Evolutionary conservation across 2,888 invertebrate genomes (phyloP).

Genomic region (Acleris holmiana): DNA sequence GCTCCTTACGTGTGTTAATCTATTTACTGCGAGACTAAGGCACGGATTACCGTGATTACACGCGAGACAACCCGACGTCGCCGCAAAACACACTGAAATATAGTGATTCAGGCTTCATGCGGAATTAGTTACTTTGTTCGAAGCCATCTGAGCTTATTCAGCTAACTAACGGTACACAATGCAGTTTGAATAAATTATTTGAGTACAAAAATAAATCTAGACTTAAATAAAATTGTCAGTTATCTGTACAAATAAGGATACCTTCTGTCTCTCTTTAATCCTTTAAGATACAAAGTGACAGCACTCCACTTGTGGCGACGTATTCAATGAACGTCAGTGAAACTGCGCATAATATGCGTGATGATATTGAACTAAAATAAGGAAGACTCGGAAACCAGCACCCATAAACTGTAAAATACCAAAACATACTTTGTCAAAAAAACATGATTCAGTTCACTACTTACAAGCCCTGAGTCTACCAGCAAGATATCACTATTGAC

Average conservation of each 20-base stretch:
- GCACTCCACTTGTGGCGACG: no score
- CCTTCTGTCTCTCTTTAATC: no score
- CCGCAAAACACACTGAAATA: slow-evolving; percentile 36
- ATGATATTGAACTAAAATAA: neutral
- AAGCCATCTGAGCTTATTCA: slow-evolving; percentile 23
- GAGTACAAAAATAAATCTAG: no score
- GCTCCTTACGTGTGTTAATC: slow-evolving; percentile 7
- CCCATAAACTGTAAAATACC: no score
- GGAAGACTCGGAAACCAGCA: neutral
- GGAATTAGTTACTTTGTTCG: slow-evolving; percentile 15
- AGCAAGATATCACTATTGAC: no score
- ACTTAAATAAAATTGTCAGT: no score
- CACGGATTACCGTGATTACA: slow-evolving; percentile 38
- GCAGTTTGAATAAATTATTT: neutral
- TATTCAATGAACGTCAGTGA: no score
- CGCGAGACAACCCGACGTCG: slow-evolving; percentile 34
- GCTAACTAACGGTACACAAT: slow-evolving; percentile 29
- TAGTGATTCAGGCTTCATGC: slow-evolving; percentile 23
- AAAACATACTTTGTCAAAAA: no score
- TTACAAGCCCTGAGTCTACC: no score
- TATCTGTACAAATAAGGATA: no score
- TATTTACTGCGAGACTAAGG: slow-evolving; percentile 31
- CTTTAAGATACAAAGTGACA: no score
- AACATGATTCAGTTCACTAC: no score
- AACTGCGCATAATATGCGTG: neutral